Conservation (phyloP, 2,797 vertebrate species). For the Rhinoraja longicauda region DNA sequence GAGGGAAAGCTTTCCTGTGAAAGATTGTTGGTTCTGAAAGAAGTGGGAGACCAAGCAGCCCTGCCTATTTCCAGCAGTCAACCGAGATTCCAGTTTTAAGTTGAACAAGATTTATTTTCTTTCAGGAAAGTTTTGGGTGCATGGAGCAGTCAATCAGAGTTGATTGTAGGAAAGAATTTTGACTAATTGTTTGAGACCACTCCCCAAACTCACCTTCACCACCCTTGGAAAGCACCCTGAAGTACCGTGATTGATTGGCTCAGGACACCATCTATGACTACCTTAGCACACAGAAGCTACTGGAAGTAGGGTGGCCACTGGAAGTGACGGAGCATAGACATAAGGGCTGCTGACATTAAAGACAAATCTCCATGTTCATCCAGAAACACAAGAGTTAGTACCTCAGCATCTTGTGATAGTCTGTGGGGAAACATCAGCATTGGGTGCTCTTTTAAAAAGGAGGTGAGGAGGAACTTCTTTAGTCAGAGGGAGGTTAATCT, state of each 20-base stretch:
- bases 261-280: too few relatives aligned
- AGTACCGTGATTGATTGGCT: too few relatives aligned
- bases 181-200: background rate
- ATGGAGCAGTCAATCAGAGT: background rate
- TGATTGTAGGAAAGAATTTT: background rate
- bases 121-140: background rate
- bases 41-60: background rate
- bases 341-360: background rate
- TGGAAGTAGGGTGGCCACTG: too few relatives aligned
- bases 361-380: background rate
- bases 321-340: background rate
- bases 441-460: too few relatives aligned
- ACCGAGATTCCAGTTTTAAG: background rate
- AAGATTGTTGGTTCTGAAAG: background rate
- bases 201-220: too few relatives aligned
- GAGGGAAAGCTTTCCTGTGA: background rate
- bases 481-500: too few relatives aligned
- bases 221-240: too few relatives aligned
- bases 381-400: background rate
- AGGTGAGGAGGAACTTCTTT: too few relatives aligned
- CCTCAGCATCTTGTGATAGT: background rate
- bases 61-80: background rate
- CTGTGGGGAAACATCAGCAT: background rate
- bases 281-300: too few relatives aligned
- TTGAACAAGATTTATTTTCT: background rate